Conservation (phyloP, 1,140 invertebrate species). For the Babylonia areolata region DNA sequence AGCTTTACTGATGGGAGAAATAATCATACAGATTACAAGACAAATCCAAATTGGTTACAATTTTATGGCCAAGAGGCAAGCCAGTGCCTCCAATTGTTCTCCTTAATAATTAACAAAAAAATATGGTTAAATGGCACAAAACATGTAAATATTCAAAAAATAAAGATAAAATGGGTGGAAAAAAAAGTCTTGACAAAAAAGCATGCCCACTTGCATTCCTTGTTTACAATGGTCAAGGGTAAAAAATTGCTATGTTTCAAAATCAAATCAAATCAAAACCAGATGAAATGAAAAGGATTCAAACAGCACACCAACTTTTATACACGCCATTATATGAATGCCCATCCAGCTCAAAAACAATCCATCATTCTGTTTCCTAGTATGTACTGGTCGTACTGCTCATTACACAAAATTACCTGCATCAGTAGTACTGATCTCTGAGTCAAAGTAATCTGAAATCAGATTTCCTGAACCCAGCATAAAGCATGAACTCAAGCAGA, state of each 20-base stretch:
- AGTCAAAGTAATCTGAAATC: too few species aligned
- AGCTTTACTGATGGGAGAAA: not conserved
- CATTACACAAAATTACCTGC: too few species aligned
- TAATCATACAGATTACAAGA: not conserved
- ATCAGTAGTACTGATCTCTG: too few species aligned
- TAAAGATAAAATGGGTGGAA: not conserved
- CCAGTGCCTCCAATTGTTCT: not conserved
- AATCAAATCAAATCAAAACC: too few species aligned
- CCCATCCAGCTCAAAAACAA: not conserved
- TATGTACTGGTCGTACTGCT: too few species aligned
- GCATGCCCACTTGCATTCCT: not conserved
- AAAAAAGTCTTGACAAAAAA: not conserved
- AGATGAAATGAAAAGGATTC: not conserved
- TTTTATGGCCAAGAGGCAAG: constrained; percentile 1
- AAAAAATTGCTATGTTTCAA: too few species aligned
- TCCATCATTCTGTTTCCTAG: too few species aligned
- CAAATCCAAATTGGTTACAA: not conserved
- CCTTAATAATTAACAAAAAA: not conserved
- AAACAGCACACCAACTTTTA: not conserved
- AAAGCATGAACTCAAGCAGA: too few species aligned
- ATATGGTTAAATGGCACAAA: constrained; percentile 21
- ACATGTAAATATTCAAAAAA: constrained; percentile 16
- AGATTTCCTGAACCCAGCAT: too few species aligned
- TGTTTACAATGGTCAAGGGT: not conserved
- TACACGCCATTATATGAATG: not conserved